Evolutionary conservation across 2,797 vertebrate genomes (phyloP), one percentile per base, ranked within the genome.

Genomic region (Jordanella pulchra): DNA sequence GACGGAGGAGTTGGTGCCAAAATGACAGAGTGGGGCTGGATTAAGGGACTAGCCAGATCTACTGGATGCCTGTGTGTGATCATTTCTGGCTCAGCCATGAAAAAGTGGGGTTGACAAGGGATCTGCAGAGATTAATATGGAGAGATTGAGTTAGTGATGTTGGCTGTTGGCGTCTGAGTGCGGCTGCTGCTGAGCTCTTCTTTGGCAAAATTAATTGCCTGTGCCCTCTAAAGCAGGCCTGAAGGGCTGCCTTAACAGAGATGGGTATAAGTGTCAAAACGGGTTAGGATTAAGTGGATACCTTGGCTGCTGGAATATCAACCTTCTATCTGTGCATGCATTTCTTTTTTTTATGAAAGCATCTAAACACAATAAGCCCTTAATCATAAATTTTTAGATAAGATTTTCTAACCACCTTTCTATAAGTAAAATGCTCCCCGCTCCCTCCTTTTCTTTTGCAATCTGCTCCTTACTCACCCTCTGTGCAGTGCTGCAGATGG

Each of bases 401-500:
- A 14, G 48, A 67, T 73, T 78, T 70, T 23, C 56, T 35, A 58
- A 23, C 58, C 39, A 67, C 35, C 11, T 73, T 42, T 68, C 48
- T 65, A 61, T 66, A 69, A 69, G 64, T 25, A 64, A 66, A 47
- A n/a, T n/a, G n/a, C 30, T 66, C 70, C 47, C 51, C 23, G 7
- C 39, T 60, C 14, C 53, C 70, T 65, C 69, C 71, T 69, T 75
- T 60, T n/a, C 56, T 60, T 70, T 55, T 45, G 21, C 23, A 73
- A 54, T 82, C 81, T 78, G 78, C 75, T 80, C 77, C 77, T 72
- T 70, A 92, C 96, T 96, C 93, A 99, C 98, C 82, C 97, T 95
- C 92, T 99, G 97, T 0, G 97, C 97, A 7, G 98, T 98, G 85
- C 96, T 99, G 90, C 97, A 99, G 94, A 99, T 96, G 66, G 98